Evolutionary conservation across 2,113 vertebrate genomes (phyloP), one percentile per base, ranked within the genome.

Genomic region (Cyprinus carpio): DNA sequence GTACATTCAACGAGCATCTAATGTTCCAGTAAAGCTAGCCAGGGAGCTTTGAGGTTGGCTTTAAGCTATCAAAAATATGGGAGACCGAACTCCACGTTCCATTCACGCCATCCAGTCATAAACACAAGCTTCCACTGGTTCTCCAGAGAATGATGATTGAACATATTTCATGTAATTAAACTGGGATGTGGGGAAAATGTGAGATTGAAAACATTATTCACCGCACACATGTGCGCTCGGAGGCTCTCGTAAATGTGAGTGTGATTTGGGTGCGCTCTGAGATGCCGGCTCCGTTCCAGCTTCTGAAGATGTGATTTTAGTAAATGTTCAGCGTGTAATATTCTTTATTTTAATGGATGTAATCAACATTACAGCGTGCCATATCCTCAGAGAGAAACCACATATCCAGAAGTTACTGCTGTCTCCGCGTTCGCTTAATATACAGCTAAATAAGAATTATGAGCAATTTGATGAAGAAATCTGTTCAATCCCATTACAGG

Each of bases 131-230:
- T 46, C 65, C 25, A 29, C 43, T 9, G 81, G 18, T 54, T 69
- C 79, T 81, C 80, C 62, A 37, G 62, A 82, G 80, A 51, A 82
- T 34, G 46, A 34, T 71, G 80, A 82, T 82, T 51, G 80, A 71
- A 82, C 80, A 82, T 71, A 82, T 82, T 82, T 82, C 80, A 82
- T 37, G 80, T 82, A 82, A 82, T 82, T 82, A 82, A 82, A 82
- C 80, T 82, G 80, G 80, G 80, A 82, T 71, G 80, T 82, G 46
- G 80, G 80, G 80, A 82, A 82, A 82, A 71, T 71, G 80, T 51
- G 46, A 82, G 80, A 82, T 82, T 82, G 80, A 71, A 82, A 82
- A 71, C 80, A 82, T 82, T 71, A 82, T 46, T 82, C 80, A 82
- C 80, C n/a, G 27, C 64, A 69, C 80, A 54, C 80, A 69, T 34